Percentiles rank a stretch among this genome's conserved stretches.
These are phyloP conservation scores for Calameuta pallipes DNA, from an alignment of 2,888 invertebrate species.

Conservation along the genomic window DNA sequence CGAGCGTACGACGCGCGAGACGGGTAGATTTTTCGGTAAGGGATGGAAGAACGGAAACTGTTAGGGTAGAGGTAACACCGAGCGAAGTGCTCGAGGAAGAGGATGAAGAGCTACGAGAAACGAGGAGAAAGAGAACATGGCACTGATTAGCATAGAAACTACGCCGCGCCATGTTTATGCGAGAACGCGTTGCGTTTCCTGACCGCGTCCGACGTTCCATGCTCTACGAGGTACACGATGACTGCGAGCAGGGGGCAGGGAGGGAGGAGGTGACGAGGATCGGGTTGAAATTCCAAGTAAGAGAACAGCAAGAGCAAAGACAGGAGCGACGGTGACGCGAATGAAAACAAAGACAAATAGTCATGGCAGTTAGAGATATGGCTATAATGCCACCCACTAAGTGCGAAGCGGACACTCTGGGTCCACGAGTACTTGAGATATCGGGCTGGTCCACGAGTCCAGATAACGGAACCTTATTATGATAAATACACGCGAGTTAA, in stretches of 20 bases:
- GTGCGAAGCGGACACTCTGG: slow-evolving; percentile 22
- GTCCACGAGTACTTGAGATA: slow-evolving; percentile 36
- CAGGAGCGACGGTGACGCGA: background rate
- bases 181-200: slow-evolving; percentile 1
- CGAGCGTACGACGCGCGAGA: slow-evolving; percentile 4
- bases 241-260: background rate
- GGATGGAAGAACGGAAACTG: slow-evolving; percentile 5
- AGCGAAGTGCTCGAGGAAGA: slow-evolving; percentile 17
- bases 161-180: slow-evolving; percentile 47
- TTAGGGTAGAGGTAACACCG: slow-evolving; percentile 16
- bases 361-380: background rate
- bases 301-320: background rate
- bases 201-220: background rate
- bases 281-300: background rate
- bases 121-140: slow-evolving; percentile 38
- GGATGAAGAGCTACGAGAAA: slow-evolving; percentile 16
- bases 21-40: background rate
- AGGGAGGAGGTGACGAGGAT: background rate
- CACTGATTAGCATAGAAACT: slow-evolving; percentile 58
- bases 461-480: slow-evolving; percentile 44
- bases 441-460: slow-evolving; percentile 22
- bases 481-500: slow-evolving; percentile 37
- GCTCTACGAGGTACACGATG: background rate
- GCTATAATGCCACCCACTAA: slow-evolving; percentile 27
- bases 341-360: background rate